Evolutionary conservation across 2,113 vertebrate species (phyloP), one percentile per base, ranked within the genome.

Genomic region (Ptyas mucosa): DNA sequence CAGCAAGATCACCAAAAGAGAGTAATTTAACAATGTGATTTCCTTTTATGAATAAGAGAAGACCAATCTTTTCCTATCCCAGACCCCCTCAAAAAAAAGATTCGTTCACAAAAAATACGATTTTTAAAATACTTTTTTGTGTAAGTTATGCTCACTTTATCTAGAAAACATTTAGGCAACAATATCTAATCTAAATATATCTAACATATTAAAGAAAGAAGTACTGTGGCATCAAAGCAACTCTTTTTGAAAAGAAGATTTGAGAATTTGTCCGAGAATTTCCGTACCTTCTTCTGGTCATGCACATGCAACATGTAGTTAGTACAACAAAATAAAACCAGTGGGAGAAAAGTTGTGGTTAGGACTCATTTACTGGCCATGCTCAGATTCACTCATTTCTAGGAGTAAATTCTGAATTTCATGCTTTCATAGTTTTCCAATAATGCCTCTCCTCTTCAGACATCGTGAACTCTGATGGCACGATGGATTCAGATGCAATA

Each of bases 311-410:
- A 96, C 69, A 88, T 91, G 96, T 55, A 95, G 92, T 96, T 87
- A 95, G 91, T 95, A 96, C 94, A 95, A 96, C 15, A 0, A 93
- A 97, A n/a, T 93, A 90, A 96, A 92, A 95, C 46, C 90, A 95
- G 93, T 93, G 53, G 92, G 95, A 89, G 91, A 94, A 91, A 95
- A 94, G 94, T 96, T 95, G n/a, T 85, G 95, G 57, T 96, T 92
- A 92, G 55, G 85, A 95, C 92, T 95, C 91, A 97, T 97, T 98
- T 98, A 98, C 98, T 98, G 98, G 99, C 98, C 98, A 97, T 98
- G 97, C 96, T 98, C 97, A 97, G 96, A 97, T 93, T 95, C 92
- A 69, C 87, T 95, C 94, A 52, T 91, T 94, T 97, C 95, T 96
- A 95, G 96, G 29, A 96, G 58, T 3, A 95, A 91, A 86, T 92